phyloP scores from a whole-genome alignment of 2,888 invertebrate species.

The Aporophyla nigra region DNA sequence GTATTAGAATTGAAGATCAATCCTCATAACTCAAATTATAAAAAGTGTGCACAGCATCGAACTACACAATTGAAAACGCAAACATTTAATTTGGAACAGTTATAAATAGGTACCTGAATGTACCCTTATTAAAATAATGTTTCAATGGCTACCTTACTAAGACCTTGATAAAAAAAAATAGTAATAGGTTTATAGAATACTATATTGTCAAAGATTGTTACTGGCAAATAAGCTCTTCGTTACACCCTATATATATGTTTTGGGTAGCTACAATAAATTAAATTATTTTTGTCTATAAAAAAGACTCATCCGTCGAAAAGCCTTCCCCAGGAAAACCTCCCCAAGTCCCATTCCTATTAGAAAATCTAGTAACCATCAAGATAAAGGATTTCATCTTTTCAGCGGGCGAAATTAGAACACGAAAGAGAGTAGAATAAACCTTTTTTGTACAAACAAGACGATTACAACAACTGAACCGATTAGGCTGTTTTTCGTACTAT shows the following conservation, averaged over 20 bases:
- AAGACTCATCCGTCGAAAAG: too few species aligned
- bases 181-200: neutral
- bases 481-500: neutral
- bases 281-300: neutral
- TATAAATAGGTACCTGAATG: neutral
- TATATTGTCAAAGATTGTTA: neutral
- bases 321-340: neutral
- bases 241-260: neutral
- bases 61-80: neutral
- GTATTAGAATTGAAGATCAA: too few species aligned
- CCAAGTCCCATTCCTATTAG: conserved; percentile 10
- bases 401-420: neutral
- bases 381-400: neutral
- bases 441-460: neutral
- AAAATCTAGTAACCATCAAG: neutral
- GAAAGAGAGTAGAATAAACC: neutral
- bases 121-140: conserved; percentile 8
- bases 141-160: neutral
- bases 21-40: too few species aligned
- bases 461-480: neutral
- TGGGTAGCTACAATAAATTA: neutral
- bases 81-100: neutral
- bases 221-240: neutral
- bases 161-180: neutral
- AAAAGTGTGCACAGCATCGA: neutral